A percentile compares a stretch with the other conserved stretches of the same genome.
These are phyloP conservation scores for Drosophila anomelani DNA, from an alignment of 2,888 invertebrate genomes.

Conservation along the genomic window DNA sequence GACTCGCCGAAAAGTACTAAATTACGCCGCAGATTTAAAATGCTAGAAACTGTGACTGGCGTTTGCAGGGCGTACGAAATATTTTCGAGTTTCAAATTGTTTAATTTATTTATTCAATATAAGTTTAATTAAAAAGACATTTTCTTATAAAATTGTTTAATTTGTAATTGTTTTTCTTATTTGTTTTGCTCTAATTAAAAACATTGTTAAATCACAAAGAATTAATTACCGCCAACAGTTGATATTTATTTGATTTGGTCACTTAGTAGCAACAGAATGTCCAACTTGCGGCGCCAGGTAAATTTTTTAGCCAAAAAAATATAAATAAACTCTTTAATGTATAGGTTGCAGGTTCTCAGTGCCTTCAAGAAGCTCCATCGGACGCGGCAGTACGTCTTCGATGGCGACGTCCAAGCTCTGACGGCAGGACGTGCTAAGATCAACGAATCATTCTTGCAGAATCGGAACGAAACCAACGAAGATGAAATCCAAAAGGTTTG, in stretches of 20 bases:
- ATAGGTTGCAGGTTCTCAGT: conserved; percentile 86
- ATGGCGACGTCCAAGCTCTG: conserved; percentile 88
- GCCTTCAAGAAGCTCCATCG: conserved; percentile 90
- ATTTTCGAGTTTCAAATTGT: background rate
- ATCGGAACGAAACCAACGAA: conserved; percentile 87
- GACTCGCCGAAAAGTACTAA: background rate
- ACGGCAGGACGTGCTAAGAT: conserved; percentile 89
- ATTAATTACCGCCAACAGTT: background rate
- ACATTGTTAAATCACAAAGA: background rate
- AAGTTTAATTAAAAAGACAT: no score
- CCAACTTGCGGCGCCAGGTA: conserved; percentile 75
- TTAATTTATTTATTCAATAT: no score
- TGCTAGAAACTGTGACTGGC: background rate
- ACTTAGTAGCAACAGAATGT: conserved; percentile 56
- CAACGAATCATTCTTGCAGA: conserved; percentile 90
- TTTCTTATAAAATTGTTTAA: no score
- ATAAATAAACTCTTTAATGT: background rate
- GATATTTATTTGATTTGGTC: background rate
- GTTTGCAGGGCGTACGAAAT: background rate
- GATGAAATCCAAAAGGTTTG: conserved; percentile 88
- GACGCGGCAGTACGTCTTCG: conserved; percentile 88
- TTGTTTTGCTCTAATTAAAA: background rate
- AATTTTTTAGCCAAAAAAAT: conserved; percentile 21
- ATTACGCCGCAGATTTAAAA: background rate
- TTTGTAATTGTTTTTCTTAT: background rate